Conservation (phyloP, 2,113 vertebrate genomes). For the Chauna torquata region DNA sequence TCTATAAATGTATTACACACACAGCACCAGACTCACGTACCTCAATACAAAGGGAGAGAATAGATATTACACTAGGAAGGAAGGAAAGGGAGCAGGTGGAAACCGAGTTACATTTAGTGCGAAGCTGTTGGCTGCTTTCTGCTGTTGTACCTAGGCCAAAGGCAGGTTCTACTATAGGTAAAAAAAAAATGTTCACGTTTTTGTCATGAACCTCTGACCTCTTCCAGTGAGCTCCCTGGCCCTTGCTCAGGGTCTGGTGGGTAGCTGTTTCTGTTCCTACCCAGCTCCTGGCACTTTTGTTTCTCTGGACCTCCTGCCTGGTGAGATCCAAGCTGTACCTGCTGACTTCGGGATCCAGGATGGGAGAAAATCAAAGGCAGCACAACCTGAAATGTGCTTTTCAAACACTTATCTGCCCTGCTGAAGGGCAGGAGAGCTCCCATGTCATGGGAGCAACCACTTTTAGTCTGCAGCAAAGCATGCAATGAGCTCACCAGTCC, state of each 20-base stretch:
- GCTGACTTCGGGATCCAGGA: not conserved
- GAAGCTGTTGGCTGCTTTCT: not conserved
- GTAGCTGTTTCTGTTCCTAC: not conserved
- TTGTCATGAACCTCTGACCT: not conserved
- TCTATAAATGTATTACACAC: not conserved
- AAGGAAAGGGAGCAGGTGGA: not conserved
- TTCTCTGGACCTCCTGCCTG: not conserved
- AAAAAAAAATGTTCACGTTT: not conserved
- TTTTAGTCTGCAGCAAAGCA: accelerated
- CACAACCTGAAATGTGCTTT: not conserved
- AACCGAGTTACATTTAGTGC: not conserved
- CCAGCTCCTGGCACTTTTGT: not conserved
- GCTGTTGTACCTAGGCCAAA: not conserved
- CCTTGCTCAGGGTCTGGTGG: not conserved
- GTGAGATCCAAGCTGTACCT: not conserved
- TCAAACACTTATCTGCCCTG: not conserved
- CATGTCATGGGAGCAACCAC: not conserved
- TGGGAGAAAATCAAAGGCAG: not conserved
- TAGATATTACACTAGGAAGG: not conserved
- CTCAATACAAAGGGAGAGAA: not conserved
- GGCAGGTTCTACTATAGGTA: not conserved
- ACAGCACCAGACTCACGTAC: not conserved
- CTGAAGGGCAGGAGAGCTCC: not conserved
- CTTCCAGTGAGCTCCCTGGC: not conserved
- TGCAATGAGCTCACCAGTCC: not conserved